phyloP scores from a whole-genome alignment of 2,888 invertebrate genomes.

The Heliconius charithonia region DNA sequence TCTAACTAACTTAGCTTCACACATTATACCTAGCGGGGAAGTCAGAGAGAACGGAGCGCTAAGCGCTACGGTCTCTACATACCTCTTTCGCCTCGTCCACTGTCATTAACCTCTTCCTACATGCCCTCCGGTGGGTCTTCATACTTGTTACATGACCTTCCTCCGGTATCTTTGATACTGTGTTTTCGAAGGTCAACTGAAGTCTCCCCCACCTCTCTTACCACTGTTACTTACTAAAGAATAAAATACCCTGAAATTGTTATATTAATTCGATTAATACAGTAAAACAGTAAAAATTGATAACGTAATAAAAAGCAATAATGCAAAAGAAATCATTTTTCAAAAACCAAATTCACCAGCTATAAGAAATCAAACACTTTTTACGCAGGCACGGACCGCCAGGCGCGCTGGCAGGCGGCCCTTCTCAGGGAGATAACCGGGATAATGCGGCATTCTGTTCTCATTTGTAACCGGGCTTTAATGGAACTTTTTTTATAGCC shows the following conservation, averaged over 20 bases:
- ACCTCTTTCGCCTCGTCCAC: no score
- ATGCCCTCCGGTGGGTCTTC: no score
- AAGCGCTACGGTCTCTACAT: no score
- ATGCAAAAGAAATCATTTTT: slow-evolving; percentile 18
- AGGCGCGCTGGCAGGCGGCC: slow-evolving; percentile 39
- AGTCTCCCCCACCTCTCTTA: no score
- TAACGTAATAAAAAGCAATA: not conserved
- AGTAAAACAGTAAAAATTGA: slow-evolving; percentile 12
- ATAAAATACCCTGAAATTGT: not conserved
- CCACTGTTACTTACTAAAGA: no score
- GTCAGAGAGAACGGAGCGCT: no score
- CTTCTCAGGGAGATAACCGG: slow-evolving; percentile 68
- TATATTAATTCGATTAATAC: not conserved
- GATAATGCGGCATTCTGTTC: slow-evolving; percentile 63
- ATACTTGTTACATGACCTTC: no score
- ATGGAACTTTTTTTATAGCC: slow-evolving; percentile 72
- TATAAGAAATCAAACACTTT: slow-evolving; percentile 35
- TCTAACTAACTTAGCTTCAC: no score
- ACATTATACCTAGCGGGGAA: no score
- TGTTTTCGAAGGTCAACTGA: no score
- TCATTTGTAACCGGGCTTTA: slow-evolving; percentile 77
- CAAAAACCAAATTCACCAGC: slow-evolving; percentile 21
- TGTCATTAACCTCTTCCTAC: no score
- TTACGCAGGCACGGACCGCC: slow-evolving; percentile 43
- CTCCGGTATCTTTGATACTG: no score